Base-by-base conservation (phyloP, 1,140 invertebrate genomes). In the Kradibia gibbosae region DNA sequence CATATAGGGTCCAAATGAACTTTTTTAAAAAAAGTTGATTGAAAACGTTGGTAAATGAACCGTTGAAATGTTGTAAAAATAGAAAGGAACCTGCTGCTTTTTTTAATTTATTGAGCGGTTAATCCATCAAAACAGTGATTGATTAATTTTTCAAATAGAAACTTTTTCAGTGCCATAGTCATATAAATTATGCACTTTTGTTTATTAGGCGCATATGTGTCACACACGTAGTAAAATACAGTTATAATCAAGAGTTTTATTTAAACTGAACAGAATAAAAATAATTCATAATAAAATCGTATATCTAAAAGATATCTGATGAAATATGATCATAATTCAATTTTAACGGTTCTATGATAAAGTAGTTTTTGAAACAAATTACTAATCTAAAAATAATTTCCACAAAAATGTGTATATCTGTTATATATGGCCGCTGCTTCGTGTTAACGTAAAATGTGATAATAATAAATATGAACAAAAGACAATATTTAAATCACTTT, bases 91-190 rank as follows among this genome's bases (percentile, higher is more conserved):
- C 36, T 8, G 25, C 4, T 5, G 55, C 3, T 25, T 57, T 57
- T 57, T 57, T 57, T 57, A 57, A 8, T 25, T 25, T 28, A 57
- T 57, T 13, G n/a, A 28, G 3, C 25, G 60, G n/a, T 65, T 22
- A 36, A 65, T 65, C 60, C 60, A 65, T 65, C 60, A 36, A 65
- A 65, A 20, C n/a, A 36, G 36, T 65, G 60, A 65, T 65, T 17
- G 31, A 65, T 65, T 11, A 34, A 65, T 65, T 65, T 65, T 65
- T 65, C 1, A 65, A 65, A 65, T 36, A 36, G 36, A n/a, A 13
- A 13, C 0, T 65, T 65, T 36, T 65, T 3, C n/a, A 15, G 8
- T 4, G 11, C 60, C 5, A 1, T 1, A 13, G 10, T 17, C 5
- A 36, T 36, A 65, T 34, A 1, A 36, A 65, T 65, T 65, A 65